phyloP scores from a whole-genome alignment of 2,888 invertebrate species.

The Rhagonycha lutea region DNA sequence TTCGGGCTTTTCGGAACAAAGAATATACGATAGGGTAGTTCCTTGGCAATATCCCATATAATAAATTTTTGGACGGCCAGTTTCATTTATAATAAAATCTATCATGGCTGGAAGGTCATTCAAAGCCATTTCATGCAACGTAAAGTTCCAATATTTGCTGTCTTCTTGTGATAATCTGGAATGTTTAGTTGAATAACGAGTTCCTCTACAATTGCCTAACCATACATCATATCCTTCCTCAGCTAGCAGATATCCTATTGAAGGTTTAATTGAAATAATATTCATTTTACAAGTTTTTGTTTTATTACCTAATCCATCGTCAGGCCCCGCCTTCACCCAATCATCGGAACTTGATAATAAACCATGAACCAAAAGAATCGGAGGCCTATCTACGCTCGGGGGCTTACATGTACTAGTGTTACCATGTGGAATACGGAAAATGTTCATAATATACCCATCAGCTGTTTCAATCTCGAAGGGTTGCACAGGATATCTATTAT shows the following conservation, averaged over 20 bases:
- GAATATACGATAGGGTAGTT: not conserved
- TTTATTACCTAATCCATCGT: not conserved
- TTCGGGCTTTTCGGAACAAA: not conserved
- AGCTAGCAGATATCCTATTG: not conserved
- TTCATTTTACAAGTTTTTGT: not conserved
- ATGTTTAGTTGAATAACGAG: not conserved
- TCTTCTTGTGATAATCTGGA: not conserved
- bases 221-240: not conserved
- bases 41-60: not conserved
- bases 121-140: not conserved
- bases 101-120: not conserved
- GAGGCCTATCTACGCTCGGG: not conserved
- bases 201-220: not conserved
- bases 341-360: not conserved
- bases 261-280: not conserved
- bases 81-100: not conserved
- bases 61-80: not conserved
- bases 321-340: not conserved
- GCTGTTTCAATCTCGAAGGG: not conserved
- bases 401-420: rapidly evolving
- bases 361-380: not conserved
- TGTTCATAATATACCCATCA: not conserved
- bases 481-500: not conserved
- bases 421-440: not conserved
- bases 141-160: not conserved